A percentile compares a stretch with the other conserved stretches of the same genome.
phyloP scores from a whole-genome alignment of 53 echinoderm and acorn worm species.

The Astropecten irregularis region DNA sequence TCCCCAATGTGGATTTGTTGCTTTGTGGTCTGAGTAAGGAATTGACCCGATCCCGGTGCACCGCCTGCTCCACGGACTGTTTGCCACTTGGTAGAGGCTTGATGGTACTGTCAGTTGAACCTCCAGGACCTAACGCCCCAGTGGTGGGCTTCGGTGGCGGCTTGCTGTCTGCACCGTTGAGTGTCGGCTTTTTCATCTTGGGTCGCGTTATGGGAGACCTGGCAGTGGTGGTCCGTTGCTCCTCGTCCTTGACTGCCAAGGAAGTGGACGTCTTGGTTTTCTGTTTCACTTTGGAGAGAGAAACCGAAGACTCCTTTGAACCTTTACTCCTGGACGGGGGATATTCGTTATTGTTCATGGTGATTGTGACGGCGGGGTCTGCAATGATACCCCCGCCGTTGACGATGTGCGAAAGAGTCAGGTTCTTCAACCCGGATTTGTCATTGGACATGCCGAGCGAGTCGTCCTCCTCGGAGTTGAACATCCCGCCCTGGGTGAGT shows the following conservation, averaged over 20 bases:
- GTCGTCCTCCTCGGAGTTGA: neutral
- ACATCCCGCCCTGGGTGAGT: conserved; percentile 18
- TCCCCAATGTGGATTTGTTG: neutral
- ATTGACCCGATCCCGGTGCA: conserved; percentile 21
- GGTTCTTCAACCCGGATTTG: neutral
- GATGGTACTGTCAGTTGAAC: neutral
- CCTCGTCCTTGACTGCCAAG: too few relatives aligned
- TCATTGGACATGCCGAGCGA: neutral
- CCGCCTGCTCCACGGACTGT: conserved; percentile 7
- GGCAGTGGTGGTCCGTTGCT: too few relatives aligned
- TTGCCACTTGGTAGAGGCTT: too few relatives aligned
- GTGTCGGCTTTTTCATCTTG: neutral
- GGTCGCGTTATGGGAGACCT: neutral
- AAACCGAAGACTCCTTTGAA: too few relatives aligned
- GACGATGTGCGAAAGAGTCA: neutral
- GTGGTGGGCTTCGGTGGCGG: neutral
- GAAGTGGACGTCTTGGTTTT: too few relatives aligned
- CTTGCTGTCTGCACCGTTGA: neutral
- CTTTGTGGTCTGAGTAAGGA: neutral
- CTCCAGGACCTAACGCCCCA: neutral
- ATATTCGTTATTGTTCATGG: too few relatives aligned
- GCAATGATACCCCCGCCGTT: neutral
- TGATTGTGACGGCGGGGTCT: too few relatives aligned
- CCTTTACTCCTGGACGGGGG: too few relatives aligned
- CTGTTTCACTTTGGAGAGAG: too few relatives aligned